Evolutionary conservation across 2,113 vertebrate species (phyloP).

Genomic region (Xenotilapia caudafasciata): DNA sequence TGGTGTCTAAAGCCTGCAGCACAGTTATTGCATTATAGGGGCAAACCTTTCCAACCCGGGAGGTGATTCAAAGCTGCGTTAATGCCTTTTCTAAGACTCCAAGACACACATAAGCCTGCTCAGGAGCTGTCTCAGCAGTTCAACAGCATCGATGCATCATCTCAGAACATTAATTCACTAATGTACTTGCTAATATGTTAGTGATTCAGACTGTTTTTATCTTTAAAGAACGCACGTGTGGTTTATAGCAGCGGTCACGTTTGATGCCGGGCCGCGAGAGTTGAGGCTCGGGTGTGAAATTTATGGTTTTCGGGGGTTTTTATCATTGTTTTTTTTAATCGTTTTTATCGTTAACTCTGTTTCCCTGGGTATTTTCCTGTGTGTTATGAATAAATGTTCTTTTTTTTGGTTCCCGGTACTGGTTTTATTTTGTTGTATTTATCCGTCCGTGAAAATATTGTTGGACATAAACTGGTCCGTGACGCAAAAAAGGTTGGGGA

Average conservation of each 20-base stretch:
- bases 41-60: background rate
- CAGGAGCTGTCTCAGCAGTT: background rate
- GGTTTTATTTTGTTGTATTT: background rate
- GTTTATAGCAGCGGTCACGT: fast-evolving
- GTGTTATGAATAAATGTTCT: background rate
- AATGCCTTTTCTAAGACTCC: background rate
- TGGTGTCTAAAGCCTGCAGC: background rate
- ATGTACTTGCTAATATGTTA: background rate
- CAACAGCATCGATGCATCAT: background rate
- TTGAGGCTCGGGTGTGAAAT: background rate
- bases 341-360: background rate
- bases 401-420: background rate
- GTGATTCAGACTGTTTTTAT: background rate
- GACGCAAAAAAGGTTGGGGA: fast-evolving
- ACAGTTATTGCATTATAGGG: background rate
- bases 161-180: background rate
- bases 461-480: background rate
- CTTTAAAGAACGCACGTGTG: background rate
- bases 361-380: background rate
- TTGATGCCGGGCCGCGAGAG: fast-evolving
- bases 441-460: background rate
- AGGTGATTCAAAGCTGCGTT: background rate
- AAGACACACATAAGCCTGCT: background rate
- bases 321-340: fast-evolving
- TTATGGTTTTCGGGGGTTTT: fast-evolving